These are phyloP conservation scores for Mirounga angustirostris DNA, from an alignment of 2,113 vertebrate species.

Conservation along the genomic window DNA sequence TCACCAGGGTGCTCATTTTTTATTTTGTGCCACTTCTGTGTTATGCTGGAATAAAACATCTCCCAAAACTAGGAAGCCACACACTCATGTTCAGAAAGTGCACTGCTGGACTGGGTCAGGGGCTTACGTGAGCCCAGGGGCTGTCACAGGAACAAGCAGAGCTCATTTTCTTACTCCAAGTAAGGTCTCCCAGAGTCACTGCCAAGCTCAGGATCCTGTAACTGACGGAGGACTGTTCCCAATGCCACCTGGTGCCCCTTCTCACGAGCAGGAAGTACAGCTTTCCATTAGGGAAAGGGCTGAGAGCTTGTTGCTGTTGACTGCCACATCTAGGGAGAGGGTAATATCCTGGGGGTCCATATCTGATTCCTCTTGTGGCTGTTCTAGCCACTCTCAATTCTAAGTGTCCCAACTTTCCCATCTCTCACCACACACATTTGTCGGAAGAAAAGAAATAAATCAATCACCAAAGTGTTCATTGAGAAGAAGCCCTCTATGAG, in stretches of 20 bases:
- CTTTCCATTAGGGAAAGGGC: neutral
- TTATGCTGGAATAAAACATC: neutral
- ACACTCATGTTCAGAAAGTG: rapidly evolving
- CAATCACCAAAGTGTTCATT: neutral
- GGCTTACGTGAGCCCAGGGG: neutral
- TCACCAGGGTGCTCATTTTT: neutral
- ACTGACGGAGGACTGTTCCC: neutral
- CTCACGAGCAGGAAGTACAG: neutral
- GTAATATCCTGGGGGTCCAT: no score
- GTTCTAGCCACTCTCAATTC: neutral
- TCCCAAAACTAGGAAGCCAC: neutral
- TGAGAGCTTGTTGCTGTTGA: neutral
- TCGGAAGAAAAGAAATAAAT: neutral
- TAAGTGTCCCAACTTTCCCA: neutral
- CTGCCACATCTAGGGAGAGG: neutral
- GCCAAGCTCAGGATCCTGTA: neutral
- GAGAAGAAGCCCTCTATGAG: neutral
- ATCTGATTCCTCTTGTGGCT: neutral
- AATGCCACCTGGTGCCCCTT: neutral
- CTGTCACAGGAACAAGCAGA: neutral
- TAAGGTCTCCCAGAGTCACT: neutral
- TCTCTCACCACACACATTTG: neutral
- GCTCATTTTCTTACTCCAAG: neutral
- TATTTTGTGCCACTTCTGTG: neutral
- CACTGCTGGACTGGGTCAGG: neutral